Conservation (phyloP, 2,797 vertebrate genomes). For the Xenopus petersii region DNA sequence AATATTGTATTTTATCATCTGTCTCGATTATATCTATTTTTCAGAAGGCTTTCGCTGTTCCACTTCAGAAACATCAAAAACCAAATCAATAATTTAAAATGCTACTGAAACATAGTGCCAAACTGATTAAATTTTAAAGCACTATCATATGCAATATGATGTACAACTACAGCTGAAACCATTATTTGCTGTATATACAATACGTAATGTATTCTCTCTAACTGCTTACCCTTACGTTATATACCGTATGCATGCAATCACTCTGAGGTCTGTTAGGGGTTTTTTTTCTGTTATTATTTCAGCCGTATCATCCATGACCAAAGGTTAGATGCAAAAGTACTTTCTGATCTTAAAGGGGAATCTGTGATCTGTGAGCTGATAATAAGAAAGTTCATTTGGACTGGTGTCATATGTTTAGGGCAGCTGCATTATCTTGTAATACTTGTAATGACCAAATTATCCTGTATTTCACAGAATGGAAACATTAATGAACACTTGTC, state of each 20-base stretch:
- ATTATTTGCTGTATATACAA: slow-evolving; percentile 22
- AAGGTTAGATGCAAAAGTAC: too few relatives aligned
- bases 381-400: too few relatives aligned
- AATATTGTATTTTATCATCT: slow-evolving; percentile 4
- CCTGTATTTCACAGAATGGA: too few relatives aligned
- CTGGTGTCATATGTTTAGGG: too few relatives aligned
- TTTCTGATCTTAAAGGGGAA: too few relatives aligned
- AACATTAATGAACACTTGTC: too few relatives aligned
- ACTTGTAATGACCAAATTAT: too few relatives aligned
- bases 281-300: neutral
- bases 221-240: slow-evolving; percentile 10
- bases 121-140: slow-evolving; percentile 29
- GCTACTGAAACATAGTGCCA: slow-evolving; percentile 30
- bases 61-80: slow-evolving; percentile 12
- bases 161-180: slow-evolving; percentile 22
- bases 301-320: too few relatives aligned
- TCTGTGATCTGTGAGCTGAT: too few relatives aligned
- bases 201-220: slow-evolving; percentile 8
- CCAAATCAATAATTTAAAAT: slow-evolving; percentile 40
- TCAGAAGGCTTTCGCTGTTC: slow-evolving; percentile 1
- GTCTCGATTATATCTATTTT: neutral
- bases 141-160: slow-evolving; percentile 40
- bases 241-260: neutral
- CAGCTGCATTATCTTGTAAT: too few relatives aligned
- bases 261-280: neutral